Evolutionary conservation across 2,113 vertebrate species (phyloP).

Genomic region (Canis aureus): DNA sequence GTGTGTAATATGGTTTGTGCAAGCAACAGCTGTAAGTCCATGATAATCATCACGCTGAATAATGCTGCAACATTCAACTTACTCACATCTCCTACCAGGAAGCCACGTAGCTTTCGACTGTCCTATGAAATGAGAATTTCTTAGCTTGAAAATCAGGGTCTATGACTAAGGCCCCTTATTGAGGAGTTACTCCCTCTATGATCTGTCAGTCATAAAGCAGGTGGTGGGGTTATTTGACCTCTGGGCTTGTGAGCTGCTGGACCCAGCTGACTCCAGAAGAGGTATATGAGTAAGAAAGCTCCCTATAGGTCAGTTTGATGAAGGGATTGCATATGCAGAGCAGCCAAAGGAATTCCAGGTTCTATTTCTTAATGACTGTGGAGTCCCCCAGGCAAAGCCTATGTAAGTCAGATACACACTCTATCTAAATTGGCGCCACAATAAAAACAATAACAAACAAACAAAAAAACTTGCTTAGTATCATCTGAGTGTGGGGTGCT

Average conservation of each 20-base stretch:
- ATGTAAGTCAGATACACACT: not conserved
- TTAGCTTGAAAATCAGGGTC: conserved; percentile 76
- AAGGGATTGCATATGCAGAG: not conserved
- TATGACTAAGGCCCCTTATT: conserved; percentile 65
- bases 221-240: not conserved
- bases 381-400: not conserved
- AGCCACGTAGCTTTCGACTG: conserved; percentile 70
- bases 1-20: conserved; percentile 70
- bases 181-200: conserved; percentile 61
- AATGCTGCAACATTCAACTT: conserved; percentile 65
- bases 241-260: not conserved
- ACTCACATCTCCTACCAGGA: conserved; percentile 69
- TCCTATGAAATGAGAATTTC: conserved; percentile 78
- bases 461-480: conserved; percentile 59
- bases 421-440: not conserved
- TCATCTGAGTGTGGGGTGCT: conserved; percentile 30
- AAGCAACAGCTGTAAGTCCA: conserved; percentile 80
- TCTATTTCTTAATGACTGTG: not conserved
- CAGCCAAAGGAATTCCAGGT: not conserved
- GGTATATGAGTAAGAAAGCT: accelerated
- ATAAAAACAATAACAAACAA: not conserved
- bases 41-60: conserved; percentile 76
- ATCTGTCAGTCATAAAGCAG: conserved; percentile 57
- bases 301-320: not conserved
- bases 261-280: conserved; percentile 21